These are phyloP conservation scores for Bombycilla garrulus DNA, from an alignment of 2,113 vertebrate species.

Conservation along the genomic window DNA sequence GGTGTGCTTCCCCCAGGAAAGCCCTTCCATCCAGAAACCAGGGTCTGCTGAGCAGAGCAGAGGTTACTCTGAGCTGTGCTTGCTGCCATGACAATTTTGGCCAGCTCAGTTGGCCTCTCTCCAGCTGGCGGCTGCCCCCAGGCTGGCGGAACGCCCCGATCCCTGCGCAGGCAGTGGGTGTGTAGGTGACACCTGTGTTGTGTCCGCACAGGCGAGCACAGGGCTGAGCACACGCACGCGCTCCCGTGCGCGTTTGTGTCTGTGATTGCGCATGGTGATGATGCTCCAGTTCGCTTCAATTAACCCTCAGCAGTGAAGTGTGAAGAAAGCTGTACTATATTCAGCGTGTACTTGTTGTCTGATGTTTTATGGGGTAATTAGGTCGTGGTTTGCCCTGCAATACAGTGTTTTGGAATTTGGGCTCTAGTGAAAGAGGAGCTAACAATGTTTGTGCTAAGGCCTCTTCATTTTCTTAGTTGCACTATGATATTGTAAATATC, in stretches of 20 bases:
- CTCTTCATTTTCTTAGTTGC: slow-evolving; percentile 60
- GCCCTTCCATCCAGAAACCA: neutral
- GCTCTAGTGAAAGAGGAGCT: slow-evolving; percentile 52
- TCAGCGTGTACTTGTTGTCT: slow-evolving; percentile 32
- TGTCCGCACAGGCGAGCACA: neutral
- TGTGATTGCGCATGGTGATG: slow-evolving; percentile 9
- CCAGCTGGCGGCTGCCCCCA: neutral
- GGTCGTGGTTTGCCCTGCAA: slow-evolving; percentile 55
- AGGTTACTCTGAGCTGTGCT: neutral
- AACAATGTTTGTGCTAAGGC: slow-evolving; percentile 51
- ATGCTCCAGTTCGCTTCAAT: neutral
- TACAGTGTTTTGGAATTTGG: slow-evolving; percentile 53
- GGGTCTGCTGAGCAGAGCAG: neutral
- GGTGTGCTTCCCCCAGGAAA: neutral
- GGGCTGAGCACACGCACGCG: neutral
- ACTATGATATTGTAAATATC: slow-evolving; percentile 63
- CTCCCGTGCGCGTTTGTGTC: neutral
- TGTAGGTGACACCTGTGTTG: neutral
- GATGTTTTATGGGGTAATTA: slow-evolving; percentile 39
- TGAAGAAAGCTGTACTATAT: slow-evolving; percentile 25
- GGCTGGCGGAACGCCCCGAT: neutral
- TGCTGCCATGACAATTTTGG: fast-evolving
- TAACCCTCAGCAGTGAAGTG: neutral
- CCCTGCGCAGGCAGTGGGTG: neutral
- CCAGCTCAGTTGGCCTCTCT: neutral